A percentile compares a stretch with the other conserved stretches of the same genome.
These are phyloP conservation scores for Leptarthrus brevirostris DNA, from an alignment of 2,888 invertebrate species.

Conservation along the genomic window DNA sequence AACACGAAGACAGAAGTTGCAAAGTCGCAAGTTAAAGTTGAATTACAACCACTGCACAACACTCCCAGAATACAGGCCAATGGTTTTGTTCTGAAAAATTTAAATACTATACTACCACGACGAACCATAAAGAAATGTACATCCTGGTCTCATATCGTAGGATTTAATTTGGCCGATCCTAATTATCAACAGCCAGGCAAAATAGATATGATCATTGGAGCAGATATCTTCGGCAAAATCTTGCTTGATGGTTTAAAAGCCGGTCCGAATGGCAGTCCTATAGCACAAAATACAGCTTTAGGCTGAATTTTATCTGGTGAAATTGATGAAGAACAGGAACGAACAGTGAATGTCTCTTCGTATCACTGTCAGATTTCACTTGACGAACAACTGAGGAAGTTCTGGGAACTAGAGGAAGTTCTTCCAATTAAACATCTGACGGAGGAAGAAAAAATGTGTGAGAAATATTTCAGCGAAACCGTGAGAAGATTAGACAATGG, in stretches of 20 bases:
- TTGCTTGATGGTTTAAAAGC: background rate
- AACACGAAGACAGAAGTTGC: too few species aligned
- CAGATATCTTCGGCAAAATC: conserved; percentile 1
- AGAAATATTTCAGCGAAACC: background rate
- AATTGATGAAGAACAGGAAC: background rate
- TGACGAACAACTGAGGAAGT: background rate
- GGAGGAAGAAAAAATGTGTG: conserved; percentile 12
- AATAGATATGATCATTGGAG: conserved; percentile 9
- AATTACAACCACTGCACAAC: too few species aligned
- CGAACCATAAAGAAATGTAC: too few species aligned
- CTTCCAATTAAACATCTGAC: background rate
- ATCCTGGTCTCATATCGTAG: background rate
- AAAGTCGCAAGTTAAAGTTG: too few species aligned
- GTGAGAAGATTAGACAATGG: background rate
- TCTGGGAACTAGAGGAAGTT: conserved; percentile 3
- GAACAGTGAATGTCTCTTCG: background rate
- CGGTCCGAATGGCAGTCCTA: background rate
- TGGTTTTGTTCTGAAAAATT: too few species aligned
- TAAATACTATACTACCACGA: too few species aligned
- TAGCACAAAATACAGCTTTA: conserved; percentile 15
- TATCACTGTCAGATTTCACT: background rate
- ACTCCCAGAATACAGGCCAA: too few species aligned
- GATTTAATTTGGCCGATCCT: background rate
- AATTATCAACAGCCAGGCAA: background rate
- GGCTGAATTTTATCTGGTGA: conserved; percentile 10